Conservation (phyloP, 2,797 vertebrate species). For the Gallinago nigripennis region DNA sequence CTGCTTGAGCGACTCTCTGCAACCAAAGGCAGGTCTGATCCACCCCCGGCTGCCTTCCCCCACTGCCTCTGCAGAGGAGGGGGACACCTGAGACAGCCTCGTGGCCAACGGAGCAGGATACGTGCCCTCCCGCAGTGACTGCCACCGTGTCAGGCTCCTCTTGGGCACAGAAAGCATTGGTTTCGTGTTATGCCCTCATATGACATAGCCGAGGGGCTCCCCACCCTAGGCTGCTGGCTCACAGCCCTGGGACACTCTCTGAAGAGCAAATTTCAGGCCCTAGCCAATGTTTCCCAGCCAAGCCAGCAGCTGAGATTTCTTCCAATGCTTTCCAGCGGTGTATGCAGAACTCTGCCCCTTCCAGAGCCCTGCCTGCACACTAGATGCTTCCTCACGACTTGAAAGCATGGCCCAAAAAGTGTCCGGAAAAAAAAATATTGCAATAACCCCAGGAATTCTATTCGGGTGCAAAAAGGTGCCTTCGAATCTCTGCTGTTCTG, state of each 20-base stretch:
- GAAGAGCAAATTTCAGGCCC: neutral
- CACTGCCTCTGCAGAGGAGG: neutral
- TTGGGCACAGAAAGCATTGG: neutral
- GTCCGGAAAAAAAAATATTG: neutral
- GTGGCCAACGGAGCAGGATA: neutral
- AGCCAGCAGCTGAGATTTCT: neutral
- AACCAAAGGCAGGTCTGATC: neutral
- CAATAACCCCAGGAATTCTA: accelerated
- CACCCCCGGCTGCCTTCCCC: conserved; percentile 14
- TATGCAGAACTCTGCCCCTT: neutral
- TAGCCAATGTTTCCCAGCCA: neutral
- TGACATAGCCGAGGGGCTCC: neutral
- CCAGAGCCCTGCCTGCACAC: neutral
- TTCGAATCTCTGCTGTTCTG: neutral
- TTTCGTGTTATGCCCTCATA: neutral
- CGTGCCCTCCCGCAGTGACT: neutral
- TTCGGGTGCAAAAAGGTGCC: neutral
- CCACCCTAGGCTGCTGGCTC: neutral
- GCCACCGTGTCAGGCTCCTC: neutral
- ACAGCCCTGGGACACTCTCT: neutral
- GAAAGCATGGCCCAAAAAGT: neutral
- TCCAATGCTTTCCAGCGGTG: neutral
- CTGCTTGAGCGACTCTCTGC: neutral
- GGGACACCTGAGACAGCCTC: conserved; percentile 48
- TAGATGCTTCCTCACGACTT: neutral